These are phyloP conservation scores for Ceratitis capitata DNA, from an alignment of 1,140 invertebrate species.

Conservation along the genomic window DNA sequence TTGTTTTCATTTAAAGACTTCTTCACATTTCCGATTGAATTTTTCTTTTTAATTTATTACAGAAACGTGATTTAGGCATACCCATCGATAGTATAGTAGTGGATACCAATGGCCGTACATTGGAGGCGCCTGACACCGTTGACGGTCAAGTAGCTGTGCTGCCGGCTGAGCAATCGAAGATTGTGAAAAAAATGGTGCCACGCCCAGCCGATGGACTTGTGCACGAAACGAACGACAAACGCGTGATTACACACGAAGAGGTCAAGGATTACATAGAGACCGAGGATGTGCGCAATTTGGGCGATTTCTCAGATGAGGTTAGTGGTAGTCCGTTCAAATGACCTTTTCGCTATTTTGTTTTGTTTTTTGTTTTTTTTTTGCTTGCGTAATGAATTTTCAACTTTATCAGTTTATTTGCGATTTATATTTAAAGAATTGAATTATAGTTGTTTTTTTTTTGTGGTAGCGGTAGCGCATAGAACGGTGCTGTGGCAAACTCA, in stretches of 20 bases:
- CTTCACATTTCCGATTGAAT: no score
- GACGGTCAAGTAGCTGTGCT: conserved; percentile 52
- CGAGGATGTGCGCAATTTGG: conserved; percentile 82
- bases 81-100: conserved; percentile 42
- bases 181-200: conserved; percentile 58
- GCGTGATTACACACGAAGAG: conserved; percentile 82
- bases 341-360: not conserved
- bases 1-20: no score
- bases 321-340: conserved; percentile 53
- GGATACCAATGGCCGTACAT: conserved; percentile 42
- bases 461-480: not conserved
- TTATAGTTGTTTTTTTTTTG: no score
- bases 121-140: conserved; percentile 45
- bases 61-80: conserved; percentile 61
- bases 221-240: conserved; percentile 81
- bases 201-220: conserved; percentile 75
- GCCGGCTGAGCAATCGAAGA: conserved; percentile 50
- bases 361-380: not conserved
- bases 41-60: no score
- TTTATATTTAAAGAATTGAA: conserved; percentile 5
- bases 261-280: conserved; percentile 83
- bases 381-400: not conserved
- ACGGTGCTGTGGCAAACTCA: not conserved
- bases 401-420: not conserved
- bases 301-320: conserved; percentile 86